Base-by-base conservation (phyloP, 1,140 invertebrate genomes). In the Lasioglossum albipes region DNA sequence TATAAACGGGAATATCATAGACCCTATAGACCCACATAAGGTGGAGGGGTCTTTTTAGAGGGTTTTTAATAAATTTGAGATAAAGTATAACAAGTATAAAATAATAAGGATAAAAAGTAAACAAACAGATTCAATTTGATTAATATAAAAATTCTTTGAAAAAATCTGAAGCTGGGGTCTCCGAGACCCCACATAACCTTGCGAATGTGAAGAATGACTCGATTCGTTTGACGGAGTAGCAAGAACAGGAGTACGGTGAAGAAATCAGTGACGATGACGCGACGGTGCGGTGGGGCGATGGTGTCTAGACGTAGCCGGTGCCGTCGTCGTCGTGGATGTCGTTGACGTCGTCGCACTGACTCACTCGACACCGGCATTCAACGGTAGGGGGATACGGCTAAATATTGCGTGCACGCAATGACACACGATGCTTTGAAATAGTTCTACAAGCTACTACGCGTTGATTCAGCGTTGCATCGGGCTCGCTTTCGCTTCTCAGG, bases 341-440 rank as follows among this genome's bases (percentile, higher is more conserved):
- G 86, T 79, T 83, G 78, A 79, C 82, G 89, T 90, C 88, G 86
- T 84, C 77, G 89, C 89, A 89, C 90, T 91, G 90, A 91, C 89
- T 91, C 91, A 91, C 84, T 89, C 85, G 84, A 82, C 80, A 83
- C 84, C 82, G 84, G 87, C 89, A 69, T 83, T 74, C 73, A 69
- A 81, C 73, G 84, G 74, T 75, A 73, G 77, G 80, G 78, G 78
- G 76, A 71, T 71, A 85, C 52, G 88, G 84, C 89, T 91, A 92
- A 91, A 90, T 92, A 92, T 92, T 92, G 88, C 91, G 89, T 89
- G 88, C 89, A 84, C 89, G 91, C 86, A 90, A 88, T 89, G 88
- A 89, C 87, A 89, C 88, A 89, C 83, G 85, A 75, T 83, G 84
- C 87, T 89, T 90, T 88, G 84, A 87, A 90, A 90, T 90, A 89